Base-by-base conservation (phyloP, 2,113 vertebrate genomes). In the Elaphurus davidianus region DNA sequence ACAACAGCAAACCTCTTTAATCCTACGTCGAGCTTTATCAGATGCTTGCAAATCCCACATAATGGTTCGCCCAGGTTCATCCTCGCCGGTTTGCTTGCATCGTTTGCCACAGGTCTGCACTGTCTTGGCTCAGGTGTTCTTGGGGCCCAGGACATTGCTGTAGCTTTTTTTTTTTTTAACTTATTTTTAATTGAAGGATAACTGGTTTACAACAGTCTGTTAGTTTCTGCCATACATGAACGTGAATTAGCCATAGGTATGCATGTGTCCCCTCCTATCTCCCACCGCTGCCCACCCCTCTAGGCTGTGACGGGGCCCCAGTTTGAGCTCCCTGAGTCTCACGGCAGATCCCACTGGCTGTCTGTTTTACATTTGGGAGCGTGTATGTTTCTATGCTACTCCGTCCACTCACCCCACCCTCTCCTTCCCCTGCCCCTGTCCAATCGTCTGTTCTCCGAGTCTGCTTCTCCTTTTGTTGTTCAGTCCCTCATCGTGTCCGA, bases 281-380 rank as follows among this genome's bases (percentile, higher is more conserved):
- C 9, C 19, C 67, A 13, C n/a, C 0, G 19, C n/a, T 74, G 19
- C 10, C 19, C 19, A 23, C 11, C 10, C 67, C 67, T 23, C 67
- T 23, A 40, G 19, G 10, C 67, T 74, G n/a, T 74, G 5, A 6
- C 0, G 1, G 67, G 40, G 19, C 67, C 67, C n/a, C 67, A 74
- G 67, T 40, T 40, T 74, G 67, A 74, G n/a, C 17, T 13, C n/a
- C 67, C 67, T 25, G 19, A 40, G 67, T 74, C n/a, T 12, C 23
- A 40, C n/a, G 23, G 67, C n/a, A 40, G 12, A 40, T 40, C 67
- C 10, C n/a, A 67, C n/a, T 12, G 19, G n/a, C 67, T 71, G 0
- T 23, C 10, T 71, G 0, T 71, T 40, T 40, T 36, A 71, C 3
- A 11, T 12, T 10, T 71, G 33, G 16, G 2, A 19, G 33, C n/a